Evolutionary conservation across 2,888 invertebrate species (phyloP), one percentile per base, ranked within the genome.

Genomic region (Ochropleura plecta): DNA sequence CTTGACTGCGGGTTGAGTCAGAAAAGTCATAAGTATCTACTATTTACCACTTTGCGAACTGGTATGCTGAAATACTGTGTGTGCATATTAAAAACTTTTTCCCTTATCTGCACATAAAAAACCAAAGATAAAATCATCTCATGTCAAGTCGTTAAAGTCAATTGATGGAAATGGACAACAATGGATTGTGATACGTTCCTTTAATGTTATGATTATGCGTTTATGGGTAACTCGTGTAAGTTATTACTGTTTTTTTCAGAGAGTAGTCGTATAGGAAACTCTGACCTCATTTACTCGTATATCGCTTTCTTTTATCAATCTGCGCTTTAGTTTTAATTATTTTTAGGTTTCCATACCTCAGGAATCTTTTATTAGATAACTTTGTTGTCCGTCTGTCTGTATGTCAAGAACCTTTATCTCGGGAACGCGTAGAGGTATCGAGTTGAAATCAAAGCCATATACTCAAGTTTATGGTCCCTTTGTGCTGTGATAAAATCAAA

Each of bases 141-240:
- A 44, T 69, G 44, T 30, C 0, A 60, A 55, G 55, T 80, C 76
- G 55, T 82, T 70, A 82, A 81, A 84, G 55, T 64, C 62, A 72
- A 83, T 72, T 66, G 84, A 75, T 76, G 76, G 81, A 84, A 79
- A 81, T 76, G 70, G 48, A 62, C 30, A 80, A 82, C 84, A 84
- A 84, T 84, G 81, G 81, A 44, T 59, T 30, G 30, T 30, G 30
- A 30, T 30, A 30, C 30, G 30, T 30, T 69, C 12, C n/a, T 71
- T 51, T 68, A 59, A 53, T 59, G 53, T 71, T 14, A 78, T 57
- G 46, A 62, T 78, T 65, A 53, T 57, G 44, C 53, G 12, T 82
- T 84, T 57, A 79, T 79, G 48, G 70, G 70, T 59, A 30, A 55
- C 79, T 74, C 80, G 80, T 74, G 79, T 74, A 79, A 63, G 60